Evolutionary conservation across 2,888 invertebrate genomes (phyloP).

Genomic region (Pachliopta kotzebuea): DNA sequence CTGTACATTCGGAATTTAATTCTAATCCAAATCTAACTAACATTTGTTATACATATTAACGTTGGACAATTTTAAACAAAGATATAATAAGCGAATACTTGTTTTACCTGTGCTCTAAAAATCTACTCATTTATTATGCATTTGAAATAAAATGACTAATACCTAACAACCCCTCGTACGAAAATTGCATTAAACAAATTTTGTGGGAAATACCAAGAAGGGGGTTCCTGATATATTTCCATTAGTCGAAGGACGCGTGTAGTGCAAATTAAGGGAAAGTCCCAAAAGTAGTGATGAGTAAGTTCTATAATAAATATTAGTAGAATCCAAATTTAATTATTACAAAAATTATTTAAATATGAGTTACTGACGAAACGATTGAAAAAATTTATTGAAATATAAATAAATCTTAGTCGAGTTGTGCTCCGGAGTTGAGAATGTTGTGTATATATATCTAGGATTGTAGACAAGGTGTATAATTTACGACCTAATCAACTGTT

Average conservation of each 20-base stretch:
- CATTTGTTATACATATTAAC: background rate
- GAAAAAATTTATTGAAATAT: too few species aligned
- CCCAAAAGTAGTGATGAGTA: conserved; percentile 9
- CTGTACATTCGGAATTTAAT: background rate
- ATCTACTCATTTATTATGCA: too few species aligned
- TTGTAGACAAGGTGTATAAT: too few species aligned
- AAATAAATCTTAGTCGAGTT: too few species aligned
- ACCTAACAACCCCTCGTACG: background rate
- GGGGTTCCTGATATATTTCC: conserved; percentile 20
- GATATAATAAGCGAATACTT: too few species aligned
- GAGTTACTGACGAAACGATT: too few species aligned
- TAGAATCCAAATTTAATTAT: background rate
- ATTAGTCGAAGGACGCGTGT: conserved; percentile 11
- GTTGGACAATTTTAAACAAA: too few species aligned
- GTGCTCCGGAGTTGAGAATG: too few species aligned
- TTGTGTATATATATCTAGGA: too few species aligned
- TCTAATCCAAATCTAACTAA: background rate
- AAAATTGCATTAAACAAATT: conserved; percentile 7
- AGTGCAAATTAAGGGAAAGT: conserved; percentile 16
- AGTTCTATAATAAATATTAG: background rate
- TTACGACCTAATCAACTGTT: too few species aligned
- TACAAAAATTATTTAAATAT: background rate
- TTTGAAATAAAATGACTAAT: background rate
- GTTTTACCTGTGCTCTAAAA: too few species aligned
- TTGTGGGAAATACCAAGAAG: conserved; percentile 11